Evolutionary conservation across 2,888 invertebrate species (phyloP), one percentile per base, ranked within the genome.

Genomic region (Disparrhopalites patrizii): DNA sequence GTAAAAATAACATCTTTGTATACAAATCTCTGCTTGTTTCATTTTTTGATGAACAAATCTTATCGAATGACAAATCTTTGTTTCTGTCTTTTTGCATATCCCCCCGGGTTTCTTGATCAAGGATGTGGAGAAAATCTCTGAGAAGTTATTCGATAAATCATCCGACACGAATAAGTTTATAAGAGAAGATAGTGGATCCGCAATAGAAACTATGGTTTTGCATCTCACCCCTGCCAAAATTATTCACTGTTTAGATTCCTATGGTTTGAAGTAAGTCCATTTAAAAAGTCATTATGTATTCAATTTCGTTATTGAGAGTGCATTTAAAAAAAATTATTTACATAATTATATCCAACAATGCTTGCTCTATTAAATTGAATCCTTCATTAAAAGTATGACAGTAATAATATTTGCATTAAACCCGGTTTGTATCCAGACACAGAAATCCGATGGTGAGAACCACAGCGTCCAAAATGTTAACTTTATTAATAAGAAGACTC

Each of bases 101-200:
- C 63, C 63, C 43, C 40, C 28, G 23, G 27, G 56, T 23, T 10
- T 30, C 27, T 31, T 63, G 15, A 56, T 63, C 8, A 65, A 74
- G 81, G 95, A 96, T 80, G 81, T 93, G 62, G 96, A 97, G 77
- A 91, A 92, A 77, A 83, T 93, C 58, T 88, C 88, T 0, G 85
- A 84, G 25, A 87, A 90, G 10, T 81, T 97, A 65, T 82, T 97
- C 31, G 89, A 90, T 74, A 87, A 95, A 68, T 90, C 92, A 57
- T 93, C 94, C 0, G 97, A 98, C 77, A 95, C 93, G 7, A 96
- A 95, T 80, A 87, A 89, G 75, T 96, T 98, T 78, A 84, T 98
- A 58, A 84, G 95, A 25, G 90, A 90, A 36, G 97, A 97, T 79
- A 91, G 94, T 2, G 87, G 88, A 65, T 83, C 84, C 10, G 91